Evolutionary conservation across 2,797 vertebrate genomes (phyloP), one percentile per base, ranked within the genome.

Genomic region (Dermochelys coriacea): DNA sequence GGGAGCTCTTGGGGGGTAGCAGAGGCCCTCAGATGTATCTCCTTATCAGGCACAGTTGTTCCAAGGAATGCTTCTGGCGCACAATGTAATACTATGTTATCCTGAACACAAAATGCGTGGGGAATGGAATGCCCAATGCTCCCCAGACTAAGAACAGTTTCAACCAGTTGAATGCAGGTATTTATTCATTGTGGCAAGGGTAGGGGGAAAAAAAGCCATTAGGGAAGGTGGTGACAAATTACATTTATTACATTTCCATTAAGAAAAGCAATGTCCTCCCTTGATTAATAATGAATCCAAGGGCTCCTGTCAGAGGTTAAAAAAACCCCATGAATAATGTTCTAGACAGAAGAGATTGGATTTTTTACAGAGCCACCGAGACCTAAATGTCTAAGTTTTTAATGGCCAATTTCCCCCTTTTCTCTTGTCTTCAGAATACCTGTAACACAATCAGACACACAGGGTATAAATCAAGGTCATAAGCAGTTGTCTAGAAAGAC

Each of bases 271-370:
- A 49, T 6, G 12, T 68, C 71, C 10, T 91, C 82, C 89, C 87
- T 59, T 81, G 61, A 85, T 4, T 27, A 51, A 21, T 19, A 16
- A 29, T 86, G 64, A 87, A 85, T 27, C 34, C 74, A 27, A 68
- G 57, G 64, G 81, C 52, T 95, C 27, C 47, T 77, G 91, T 84
- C 80, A 91, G 50, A 54, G n/a, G 52, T 89, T 71, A 41, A 37
- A 59, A 80, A 57, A 85, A 49, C 59, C 31, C 6, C 0, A 2
- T 49, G 29, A 12, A 41, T 64, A 71, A 45, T 16, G 80, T 81
- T 90, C 68, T 55, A 80, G 19, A 5, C 50, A 84, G 25, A 51
- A 86, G 47, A 52, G 47, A 27, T 8, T 49, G 54, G 78, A 59
- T 3, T 71, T n/a, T 71, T 82, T 85, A 34, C 88, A 68, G 78